Evolutionary conservation across 2,797 vertebrate genomes (phyloP), one percentile per base, ranked within the genome.

Genomic region (Helarctos malayanus): DNA sequence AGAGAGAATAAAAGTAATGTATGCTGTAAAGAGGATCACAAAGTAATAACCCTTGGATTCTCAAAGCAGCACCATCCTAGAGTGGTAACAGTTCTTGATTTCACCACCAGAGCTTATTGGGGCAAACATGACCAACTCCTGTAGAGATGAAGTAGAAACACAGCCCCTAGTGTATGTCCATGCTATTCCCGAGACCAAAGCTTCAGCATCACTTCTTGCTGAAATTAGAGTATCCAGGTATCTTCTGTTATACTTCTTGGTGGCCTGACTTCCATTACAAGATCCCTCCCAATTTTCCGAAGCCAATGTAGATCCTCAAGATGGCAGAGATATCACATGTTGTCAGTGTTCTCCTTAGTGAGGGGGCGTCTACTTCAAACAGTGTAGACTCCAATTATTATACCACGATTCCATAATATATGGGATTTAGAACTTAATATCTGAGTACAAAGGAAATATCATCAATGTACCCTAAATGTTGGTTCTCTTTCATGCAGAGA

Each of bases 381-480:
- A 49, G 23, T 73, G n/a, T 65, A 27, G 10, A 7, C 29, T 79
- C 71, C 47, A 57, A 23, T 57, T n/a, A 89, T 73, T 80, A 73
- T 13, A 45, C 18, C 41, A 38, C 13, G 88, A 14, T 92, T 47
- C 15, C 29, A 25, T 45, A 82, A 45, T 54, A 69, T 19, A 83
- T 32, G 23, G 41, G 69, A 96, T 56, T 76, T 88, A 54, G 49
- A 96, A 94, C 18, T 57, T 79, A 84, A 45, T 32, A 78, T 38
- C 21, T 71, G 45, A 61, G 9, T 19, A 38, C 18, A 47, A 59
- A 5, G 47, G 21, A 82, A 89, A 93, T 13, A 21, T 3, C 27
- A 2, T 68, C 73, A 63, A 35, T 35, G 65, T 16, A 32, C 12
- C 83, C 78, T 88, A 82, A 59, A 83, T 35, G 38, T 1, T 2